These are phyloP conservation scores for Myoxocephalus aenaeus DNA, from an alignment of 2,797 vertebrate species.

Conservation along the genomic window DNA sequence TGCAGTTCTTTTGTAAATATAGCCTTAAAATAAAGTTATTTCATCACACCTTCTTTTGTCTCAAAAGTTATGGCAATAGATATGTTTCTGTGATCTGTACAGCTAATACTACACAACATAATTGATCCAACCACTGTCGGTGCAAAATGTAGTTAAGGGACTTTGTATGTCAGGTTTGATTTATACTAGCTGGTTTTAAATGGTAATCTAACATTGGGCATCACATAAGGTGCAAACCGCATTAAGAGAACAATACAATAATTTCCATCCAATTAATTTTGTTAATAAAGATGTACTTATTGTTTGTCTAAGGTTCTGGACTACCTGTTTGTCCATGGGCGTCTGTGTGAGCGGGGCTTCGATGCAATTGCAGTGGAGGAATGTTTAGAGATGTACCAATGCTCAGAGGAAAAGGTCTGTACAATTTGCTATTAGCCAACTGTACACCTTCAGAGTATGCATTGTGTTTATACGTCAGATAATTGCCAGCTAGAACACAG, in stretches of 20 bases:
- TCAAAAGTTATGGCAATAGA: conserved; percentile 12
- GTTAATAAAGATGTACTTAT: conserved; percentile 30
- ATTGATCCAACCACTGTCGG: neutral
- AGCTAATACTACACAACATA: conserved; percentile 11
- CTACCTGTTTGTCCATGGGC: conserved; percentile 93
- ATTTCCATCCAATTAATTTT: neutral
- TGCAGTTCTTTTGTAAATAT: conserved; percentile 12
- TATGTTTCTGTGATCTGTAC: conserved; percentile 1
- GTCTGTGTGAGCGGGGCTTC: conserved; percentile 96
- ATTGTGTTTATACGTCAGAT: conserved; percentile 1
- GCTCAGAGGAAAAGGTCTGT: conserved; percentile 96
- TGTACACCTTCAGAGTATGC: neutral
- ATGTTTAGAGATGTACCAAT: conserved; percentile 96
- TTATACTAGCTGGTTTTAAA: conserved; percentile 5
- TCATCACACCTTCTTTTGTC: conserved; percentile 19
- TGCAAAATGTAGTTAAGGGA: neutral
- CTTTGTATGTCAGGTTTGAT: neutral
- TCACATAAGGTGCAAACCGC: neutral
- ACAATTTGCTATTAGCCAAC: neutral
- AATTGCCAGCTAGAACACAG: neutral
- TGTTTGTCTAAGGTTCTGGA: conserved; percentile 90
- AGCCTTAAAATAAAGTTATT: conserved; percentile 45
- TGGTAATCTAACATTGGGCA: neutral
- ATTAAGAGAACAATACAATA: neutral
- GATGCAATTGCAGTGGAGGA: conserved; percentile 95